Conservation (phyloP, 2,113 vertebrate genomes). For the Puffinus mauretanicus region DNA sequence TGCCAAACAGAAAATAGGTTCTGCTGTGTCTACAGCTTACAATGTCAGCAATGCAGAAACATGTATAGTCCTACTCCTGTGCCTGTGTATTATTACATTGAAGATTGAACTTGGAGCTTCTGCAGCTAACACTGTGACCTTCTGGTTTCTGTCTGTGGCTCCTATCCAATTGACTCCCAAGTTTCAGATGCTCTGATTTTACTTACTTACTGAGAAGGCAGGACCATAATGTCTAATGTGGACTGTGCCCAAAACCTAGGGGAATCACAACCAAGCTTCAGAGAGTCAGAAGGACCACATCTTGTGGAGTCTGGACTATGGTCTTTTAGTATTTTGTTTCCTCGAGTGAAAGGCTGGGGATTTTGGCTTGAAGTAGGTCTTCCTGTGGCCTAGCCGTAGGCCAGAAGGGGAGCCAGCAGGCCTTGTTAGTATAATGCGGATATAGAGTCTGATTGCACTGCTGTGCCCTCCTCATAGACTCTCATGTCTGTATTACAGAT, state of each 20-base stretch:
- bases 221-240: background rate
- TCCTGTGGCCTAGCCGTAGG: background rate
- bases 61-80: background rate
- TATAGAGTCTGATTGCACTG: background rate
- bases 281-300: background rate
- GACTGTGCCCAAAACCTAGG: background rate
- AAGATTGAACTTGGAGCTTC: background rate
- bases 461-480: background rate
- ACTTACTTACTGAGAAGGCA: background rate
- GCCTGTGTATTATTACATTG: background rate
- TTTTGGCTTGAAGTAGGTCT: background rate
- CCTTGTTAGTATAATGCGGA: background rate
- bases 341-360: background rate
- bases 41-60: background rate
- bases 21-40: background rate
- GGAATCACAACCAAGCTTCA: background rate
- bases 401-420: background rate
- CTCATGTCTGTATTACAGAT: background rate
- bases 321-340: background rate
- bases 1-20: background rate
- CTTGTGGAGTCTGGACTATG: background rate
- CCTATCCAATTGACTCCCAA: background rate
- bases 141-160: background rate
- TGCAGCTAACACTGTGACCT: background rate
- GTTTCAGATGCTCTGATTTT: background rate